Conservation (phyloP, 2,797 vertebrate species). For the Takifugu rubripes region DNA sequence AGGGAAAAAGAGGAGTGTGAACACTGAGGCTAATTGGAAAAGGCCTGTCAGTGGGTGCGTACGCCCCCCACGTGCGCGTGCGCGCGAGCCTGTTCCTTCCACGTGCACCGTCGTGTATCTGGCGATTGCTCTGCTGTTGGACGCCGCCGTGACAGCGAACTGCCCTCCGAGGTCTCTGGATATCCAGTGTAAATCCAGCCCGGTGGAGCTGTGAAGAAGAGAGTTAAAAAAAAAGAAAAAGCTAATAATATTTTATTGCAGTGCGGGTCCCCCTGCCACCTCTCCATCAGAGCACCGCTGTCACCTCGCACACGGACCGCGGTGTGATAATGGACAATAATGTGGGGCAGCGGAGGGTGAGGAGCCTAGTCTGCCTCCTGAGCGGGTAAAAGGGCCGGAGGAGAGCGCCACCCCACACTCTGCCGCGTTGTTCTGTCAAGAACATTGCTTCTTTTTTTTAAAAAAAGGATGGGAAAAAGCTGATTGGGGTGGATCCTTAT, state of each 20-base stretch:
- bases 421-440: constrained; percentile 40
- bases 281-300: constrained; percentile 77
- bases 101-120: constrained; percentile 47
- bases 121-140: constrained; percentile 61
- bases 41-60: constrained; percentile 56
- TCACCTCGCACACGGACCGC: constrained; percentile 74
- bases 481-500: constrained; percentile 38
- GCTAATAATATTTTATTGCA: constrained; percentile 86
- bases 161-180: constrained; percentile 78
- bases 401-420: constrained; percentile 53
- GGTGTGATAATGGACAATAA: constrained; percentile 82
- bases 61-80: constrained; percentile 20
- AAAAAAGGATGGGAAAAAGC: constrained; percentile 20
- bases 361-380: constrained; percentile 75
- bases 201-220: constrained; percentile 66
- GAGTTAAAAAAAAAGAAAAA: constrained; percentile 52
- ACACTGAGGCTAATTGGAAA: constrained; percentile 56
- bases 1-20: constrained; percentile 40
- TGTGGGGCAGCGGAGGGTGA: constrained; percentile 72
- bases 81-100: constrained; percentile 31
- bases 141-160: constrained; percentile 68
- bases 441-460: constrained; percentile 20
- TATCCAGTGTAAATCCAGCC: constrained; percentile 82
- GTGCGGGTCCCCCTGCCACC: constrained; percentile 74
- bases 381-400: constrained; percentile 66